Evolutionary conservation across 2,113 vertebrate species (phyloP).

Genomic region (Dicerorhinus sumatrensis): DNA sequence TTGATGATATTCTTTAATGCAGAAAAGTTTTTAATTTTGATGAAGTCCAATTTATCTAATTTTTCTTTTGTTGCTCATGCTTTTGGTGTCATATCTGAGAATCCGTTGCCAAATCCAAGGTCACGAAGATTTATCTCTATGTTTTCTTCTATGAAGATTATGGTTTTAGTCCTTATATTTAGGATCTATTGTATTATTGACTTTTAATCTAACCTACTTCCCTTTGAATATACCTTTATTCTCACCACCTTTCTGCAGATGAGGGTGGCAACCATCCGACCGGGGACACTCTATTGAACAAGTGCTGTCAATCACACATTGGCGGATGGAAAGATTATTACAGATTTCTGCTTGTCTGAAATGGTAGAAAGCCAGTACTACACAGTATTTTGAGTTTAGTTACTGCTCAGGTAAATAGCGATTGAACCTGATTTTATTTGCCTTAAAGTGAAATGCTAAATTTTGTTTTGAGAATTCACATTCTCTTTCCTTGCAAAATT

Average conservation of each 20-base stretch:
- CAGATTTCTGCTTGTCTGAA: background rate
- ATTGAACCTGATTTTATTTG: constrained; percentile 25
- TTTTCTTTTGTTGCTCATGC: background rate
- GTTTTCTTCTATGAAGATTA: background rate
- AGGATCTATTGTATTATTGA: background rate
- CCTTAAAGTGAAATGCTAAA: constrained; percentile 37
- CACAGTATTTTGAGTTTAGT: background rate
- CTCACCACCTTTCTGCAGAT: background rate
- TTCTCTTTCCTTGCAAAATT: constrained; percentile 29
- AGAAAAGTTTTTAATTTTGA: background rate
- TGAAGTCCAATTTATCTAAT: background rate
- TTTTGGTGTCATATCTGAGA: background rate
- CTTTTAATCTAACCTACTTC: background rate
- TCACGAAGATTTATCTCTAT: background rate
- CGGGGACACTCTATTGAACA: background rate
- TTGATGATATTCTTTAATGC: background rate
- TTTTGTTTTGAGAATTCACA: constrained; percentile 26
- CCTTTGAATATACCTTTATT: background rate
- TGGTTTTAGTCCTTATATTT: background rate
- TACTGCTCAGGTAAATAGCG: background rate
- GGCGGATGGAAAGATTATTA: background rate
- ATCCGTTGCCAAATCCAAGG: background rate
- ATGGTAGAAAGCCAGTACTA: background rate
- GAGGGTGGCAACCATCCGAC: background rate
- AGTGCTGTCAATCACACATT: background rate